Evolutionary conservation across 1,140 invertebrate species (phyloP).

Genomic region (Apis florea): DNA sequence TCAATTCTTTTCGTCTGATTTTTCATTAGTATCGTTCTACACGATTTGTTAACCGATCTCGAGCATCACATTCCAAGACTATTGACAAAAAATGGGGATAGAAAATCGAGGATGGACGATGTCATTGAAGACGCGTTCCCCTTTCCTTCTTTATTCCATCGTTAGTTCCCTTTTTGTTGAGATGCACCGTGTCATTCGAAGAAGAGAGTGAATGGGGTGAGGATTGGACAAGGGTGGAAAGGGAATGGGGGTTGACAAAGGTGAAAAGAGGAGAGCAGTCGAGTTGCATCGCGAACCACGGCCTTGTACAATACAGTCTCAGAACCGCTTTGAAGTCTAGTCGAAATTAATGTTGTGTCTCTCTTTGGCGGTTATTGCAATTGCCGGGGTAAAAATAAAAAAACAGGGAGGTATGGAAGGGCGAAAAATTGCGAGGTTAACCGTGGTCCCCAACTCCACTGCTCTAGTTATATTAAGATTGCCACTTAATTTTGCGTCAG

Average conservation of each 20-base stretch:
- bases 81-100: not conserved
- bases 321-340: conserved; percentile 38
- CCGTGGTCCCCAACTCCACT: not conserved
- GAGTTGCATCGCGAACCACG: not conserved
- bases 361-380: conserved; percentile 36
- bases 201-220: not conserved
- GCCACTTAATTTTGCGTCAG: not conserved
- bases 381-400: conserved; percentile 2
- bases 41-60: not conserved
- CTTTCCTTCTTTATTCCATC: not conserved
- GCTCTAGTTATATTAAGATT: conserved; percentile 6
- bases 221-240: not conserved
- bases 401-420: not conserved
- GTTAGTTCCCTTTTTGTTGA: conserved; percentile 22
- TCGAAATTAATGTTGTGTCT: conserved; percentile 35
- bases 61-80: not conserved
- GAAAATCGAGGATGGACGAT: not conserved
- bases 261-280: conserved; percentile 20
- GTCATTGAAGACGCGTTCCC: not conserved
- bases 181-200: not conserved
- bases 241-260: conserved; percentile 10
- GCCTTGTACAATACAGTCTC: conserved; percentile 21
- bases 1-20: too few species aligned
- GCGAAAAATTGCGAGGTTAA: not conserved
- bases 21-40: too few species aligned